Conservation (phyloP, 92 coral and sea anemone species). For the Palythoa grandiflora region DNA sequence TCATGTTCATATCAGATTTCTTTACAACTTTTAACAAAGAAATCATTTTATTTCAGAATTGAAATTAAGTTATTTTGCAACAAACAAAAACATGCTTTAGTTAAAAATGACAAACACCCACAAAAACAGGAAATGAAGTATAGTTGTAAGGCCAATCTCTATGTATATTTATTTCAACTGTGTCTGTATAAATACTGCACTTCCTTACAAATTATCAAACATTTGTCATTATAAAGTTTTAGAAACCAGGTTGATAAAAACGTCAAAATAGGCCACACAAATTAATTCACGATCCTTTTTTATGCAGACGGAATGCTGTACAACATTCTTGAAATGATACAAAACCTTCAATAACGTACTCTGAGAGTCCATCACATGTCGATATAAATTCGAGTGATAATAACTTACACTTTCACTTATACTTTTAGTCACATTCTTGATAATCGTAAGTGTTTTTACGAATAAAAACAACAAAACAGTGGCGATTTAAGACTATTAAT, state of each 20-base stretch:
- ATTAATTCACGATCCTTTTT: not conserved
- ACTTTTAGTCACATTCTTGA: too few relatives aligned
- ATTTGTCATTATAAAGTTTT: too few relatives aligned
- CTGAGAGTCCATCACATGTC: too few relatives aligned
- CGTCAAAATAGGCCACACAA: not conserved
- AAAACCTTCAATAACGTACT: not conserved
- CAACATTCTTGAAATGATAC: not conserved
- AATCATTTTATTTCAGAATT: not conserved
- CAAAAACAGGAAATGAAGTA: slow-evolving; percentile 17
- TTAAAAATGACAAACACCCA: not conserved
- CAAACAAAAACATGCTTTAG: not conserved
- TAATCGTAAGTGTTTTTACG: not conserved
- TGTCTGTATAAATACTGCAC: not conserved
- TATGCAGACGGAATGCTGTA: not conserved
- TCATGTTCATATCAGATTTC: not conserved
- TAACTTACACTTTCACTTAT: too few relatives aligned
- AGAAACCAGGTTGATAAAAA: not conserved
- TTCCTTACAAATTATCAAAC: not conserved
- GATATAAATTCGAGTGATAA: too few relatives aligned
- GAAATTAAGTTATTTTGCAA: not conserved
- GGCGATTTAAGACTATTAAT: not conserved
- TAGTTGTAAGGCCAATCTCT: not conserved
- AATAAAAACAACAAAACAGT: not conserved
- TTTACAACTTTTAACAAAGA: not conserved
- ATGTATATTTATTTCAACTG: not conserved